phyloP scores from a whole-genome alignment of 2,797 vertebrate genomes.

The Eulemur rubriventer region DNA sequence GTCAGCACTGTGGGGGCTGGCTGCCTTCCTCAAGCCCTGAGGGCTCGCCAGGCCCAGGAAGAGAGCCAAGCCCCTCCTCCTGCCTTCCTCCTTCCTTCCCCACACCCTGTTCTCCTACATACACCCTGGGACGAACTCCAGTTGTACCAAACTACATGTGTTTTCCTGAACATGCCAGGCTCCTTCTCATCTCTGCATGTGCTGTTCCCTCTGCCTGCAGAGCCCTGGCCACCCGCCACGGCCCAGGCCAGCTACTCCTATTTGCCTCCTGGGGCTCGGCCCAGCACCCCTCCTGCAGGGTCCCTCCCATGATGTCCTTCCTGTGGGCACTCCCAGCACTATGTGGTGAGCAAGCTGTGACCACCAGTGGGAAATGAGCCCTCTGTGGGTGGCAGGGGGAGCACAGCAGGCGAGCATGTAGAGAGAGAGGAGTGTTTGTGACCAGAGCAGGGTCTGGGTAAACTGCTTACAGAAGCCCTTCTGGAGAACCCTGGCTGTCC shows the following conservation, averaged over 20 bases:
- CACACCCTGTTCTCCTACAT: not conserved
- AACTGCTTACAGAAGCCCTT: not conserved
- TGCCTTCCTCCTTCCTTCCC: not conserved
- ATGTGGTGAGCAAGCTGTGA: not conserved
- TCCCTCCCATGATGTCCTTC: not conserved
- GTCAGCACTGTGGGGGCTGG: fast-evolving
- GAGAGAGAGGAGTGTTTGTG: not conserved
- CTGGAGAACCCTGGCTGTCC: not conserved
- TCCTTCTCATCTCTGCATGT: not conserved
- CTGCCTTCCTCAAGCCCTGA: not conserved
- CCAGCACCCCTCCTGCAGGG: not conserved
- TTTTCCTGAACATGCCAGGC: not conserved
- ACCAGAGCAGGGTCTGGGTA: not conserved
- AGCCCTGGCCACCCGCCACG: not conserved
- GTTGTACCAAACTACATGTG: not conserved
- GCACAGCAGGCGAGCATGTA: not conserved
- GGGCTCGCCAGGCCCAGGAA: not conserved
- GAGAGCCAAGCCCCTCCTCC: not conserved
- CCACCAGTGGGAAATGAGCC: not conserved
- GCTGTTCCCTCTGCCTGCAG: not conserved
- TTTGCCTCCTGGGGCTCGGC: not conserved
- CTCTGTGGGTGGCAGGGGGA: not conserved
- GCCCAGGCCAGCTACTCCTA: not conserved
- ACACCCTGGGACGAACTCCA: not conserved
- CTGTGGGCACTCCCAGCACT: not conserved